phyloP scores from a whole-genome alignment of 1,140 invertebrate genomes.

The Alviniconcha marisindica region DNA sequence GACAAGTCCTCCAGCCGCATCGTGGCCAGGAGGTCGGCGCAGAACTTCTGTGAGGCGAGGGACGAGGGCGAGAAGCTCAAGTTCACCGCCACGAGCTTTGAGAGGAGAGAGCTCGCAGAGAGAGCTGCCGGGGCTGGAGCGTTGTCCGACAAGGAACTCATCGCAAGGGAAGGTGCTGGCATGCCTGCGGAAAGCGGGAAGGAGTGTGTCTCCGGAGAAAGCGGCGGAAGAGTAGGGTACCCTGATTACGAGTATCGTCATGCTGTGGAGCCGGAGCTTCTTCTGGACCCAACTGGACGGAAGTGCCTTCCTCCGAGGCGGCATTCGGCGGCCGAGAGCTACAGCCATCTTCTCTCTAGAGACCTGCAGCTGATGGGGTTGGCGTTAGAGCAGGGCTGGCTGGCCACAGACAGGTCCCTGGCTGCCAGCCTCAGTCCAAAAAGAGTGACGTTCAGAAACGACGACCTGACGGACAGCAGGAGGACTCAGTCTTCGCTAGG shows the following conservation, averaged over 20 bases:
- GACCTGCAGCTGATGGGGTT: background rate
- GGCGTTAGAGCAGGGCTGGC: background rate
- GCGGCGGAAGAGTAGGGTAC: background rate
- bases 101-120: slow-evolving; percentile 4
- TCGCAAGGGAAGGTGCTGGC: background rate
- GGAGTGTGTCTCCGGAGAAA: background rate
- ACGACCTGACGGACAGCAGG: background rate
- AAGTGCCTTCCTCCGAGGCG: background rate
- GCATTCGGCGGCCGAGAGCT: background rate
- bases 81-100: slow-evolving; percentile 27
- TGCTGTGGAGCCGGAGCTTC: background rate
- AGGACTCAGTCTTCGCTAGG: background rate
- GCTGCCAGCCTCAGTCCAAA: background rate
- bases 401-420: background rate
- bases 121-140: no score
- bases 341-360: slow-evolving; percentile 15
- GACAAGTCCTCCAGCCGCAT: background rate
- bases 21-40: background rate
- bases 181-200: background rate
- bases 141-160: background rate
- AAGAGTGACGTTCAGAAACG: background rate
- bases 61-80: slow-evolving; percentile 12
- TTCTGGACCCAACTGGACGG: background rate
- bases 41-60: background rate
- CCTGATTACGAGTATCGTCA: no score